phyloP scores from a whole-genome alignment of 2,888 invertebrate species.

The Papilio demoleus region DNA sequence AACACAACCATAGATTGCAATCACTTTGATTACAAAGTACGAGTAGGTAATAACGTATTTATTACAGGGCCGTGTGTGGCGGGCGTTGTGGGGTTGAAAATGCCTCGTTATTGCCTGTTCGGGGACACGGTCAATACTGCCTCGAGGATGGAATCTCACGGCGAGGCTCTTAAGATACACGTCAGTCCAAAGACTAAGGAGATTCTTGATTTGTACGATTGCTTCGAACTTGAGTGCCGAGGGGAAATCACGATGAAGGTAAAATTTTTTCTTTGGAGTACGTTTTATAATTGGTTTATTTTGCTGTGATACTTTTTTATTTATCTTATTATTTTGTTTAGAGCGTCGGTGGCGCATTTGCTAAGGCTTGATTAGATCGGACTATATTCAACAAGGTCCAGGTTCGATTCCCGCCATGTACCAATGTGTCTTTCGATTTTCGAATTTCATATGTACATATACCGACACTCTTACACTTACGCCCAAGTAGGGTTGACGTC shows the following conservation, averaged over 20 bases:
- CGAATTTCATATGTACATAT: too few species aligned
- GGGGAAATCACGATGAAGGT: constrained; percentile 97
- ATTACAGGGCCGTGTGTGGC: constrained; percentile 89
- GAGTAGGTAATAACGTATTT: constrained; percentile 31
- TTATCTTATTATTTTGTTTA: neutral
- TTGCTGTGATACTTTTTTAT: neutral
- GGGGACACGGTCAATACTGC: constrained; percentile 97
- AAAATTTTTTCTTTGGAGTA: neutral
- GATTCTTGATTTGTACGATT: constrained; percentile 92
- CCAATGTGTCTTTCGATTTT: too few species aligned
- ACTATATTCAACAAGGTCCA: too few species aligned
- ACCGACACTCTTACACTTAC: too few species aligned
- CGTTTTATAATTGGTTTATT: neutral
- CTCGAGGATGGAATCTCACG: constrained; percentile 95
- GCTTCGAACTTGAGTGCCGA: constrained; percentile 91
- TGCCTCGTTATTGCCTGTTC: constrained; percentile 97
- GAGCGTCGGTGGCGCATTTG: too few species aligned
- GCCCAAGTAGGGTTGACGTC: too few species aligned
- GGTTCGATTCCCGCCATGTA: too few species aligned
- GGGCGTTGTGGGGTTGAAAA: constrained; percentile 96
- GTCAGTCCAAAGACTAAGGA: constrained; percentile 95
- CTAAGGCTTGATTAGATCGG: too few species aligned
- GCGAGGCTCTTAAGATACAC: constrained; percentile 95
- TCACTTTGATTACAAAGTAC: constrained; percentile 26
- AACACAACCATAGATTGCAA: neutral